A percentile compares a stretch with the other conserved stretches of the same genome.
phyloP scores from a whole-genome alignment of 2,113 vertebrate genomes.

The Otus sunia region DNA sequence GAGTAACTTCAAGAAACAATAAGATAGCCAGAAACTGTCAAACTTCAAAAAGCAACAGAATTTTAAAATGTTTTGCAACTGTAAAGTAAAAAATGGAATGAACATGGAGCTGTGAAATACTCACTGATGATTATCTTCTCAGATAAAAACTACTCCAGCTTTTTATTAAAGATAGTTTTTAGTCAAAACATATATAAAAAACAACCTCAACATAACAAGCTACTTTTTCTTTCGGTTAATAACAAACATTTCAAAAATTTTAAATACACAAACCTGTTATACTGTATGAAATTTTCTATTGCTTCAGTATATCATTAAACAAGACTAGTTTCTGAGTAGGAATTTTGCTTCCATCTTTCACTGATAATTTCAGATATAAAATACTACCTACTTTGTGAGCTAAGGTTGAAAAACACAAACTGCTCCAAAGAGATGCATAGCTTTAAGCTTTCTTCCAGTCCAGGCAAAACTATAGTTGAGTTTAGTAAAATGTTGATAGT shows the following conservation, averaged over 20 bases:
- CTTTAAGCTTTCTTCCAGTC: neutral
- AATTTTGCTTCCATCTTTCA: neutral
- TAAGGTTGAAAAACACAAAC: neutral
- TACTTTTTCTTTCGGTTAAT: constrained; percentile 38
- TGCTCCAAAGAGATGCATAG: neutral
- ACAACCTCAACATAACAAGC: constrained; percentile 58
- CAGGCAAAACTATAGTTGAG: neutral
- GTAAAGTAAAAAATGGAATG: constrained; percentile 83
- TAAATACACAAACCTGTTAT: constrained; percentile 60
- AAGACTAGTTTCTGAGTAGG: neutral
- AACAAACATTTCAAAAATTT: constrained; percentile 19
- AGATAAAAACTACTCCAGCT: constrained; percentile 91
- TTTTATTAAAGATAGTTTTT: constrained; percentile 88
- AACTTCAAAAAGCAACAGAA: constrained; percentile 79
- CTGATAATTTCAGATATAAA: neutral
- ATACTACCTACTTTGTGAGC: neutral
- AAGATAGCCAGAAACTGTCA: constrained; percentile 71
- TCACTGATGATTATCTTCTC: constrained; percentile 90
- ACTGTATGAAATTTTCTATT: neutral
- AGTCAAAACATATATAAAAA: constrained; percentile 75
- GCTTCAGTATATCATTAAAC: constrained; percentile 33
- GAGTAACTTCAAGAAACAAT: constrained; percentile 68
- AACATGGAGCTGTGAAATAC: constrained; percentile 90
- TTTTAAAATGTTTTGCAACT: constrained; percentile 75
- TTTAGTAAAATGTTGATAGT: neutral